A percentile compares a stretch with the other conserved stretches of the same genome.
phyloP scores from a whole-genome alignment of 30 jellyfish, hydroid and myxozoan species.

The Aurelia sp. region DNA sequence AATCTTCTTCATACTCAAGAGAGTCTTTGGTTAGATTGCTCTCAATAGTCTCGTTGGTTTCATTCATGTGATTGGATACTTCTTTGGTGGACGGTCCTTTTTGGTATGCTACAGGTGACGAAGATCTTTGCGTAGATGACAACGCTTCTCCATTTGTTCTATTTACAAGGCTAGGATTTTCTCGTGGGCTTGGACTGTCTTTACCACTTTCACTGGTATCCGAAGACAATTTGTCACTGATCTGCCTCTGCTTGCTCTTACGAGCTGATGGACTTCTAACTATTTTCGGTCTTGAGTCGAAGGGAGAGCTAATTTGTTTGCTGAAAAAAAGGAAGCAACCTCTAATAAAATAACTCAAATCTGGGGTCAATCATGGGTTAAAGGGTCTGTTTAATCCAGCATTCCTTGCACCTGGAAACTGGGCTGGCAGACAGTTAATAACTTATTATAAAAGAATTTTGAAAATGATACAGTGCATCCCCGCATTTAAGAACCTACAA shows the following conservation, averaged over 20 bases:
- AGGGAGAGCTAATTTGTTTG: slow-evolving; percentile 54
- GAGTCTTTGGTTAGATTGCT: slow-evolving; percentile 24
- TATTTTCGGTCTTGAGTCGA: slow-evolving; percentile 76
- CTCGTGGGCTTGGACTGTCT: slow-evolving; percentile 66
- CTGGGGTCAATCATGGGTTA: neutral
- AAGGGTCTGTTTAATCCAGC: too few species aligned
- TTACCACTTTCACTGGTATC: slow-evolving; percentile 70
- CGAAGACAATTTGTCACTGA: slow-evolving; percentile 44
- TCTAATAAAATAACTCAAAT: neutral
- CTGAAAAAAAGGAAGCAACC: neutral
- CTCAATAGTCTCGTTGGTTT: neutral
- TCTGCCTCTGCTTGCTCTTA: slow-evolving; percentile 32
- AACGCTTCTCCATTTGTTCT: neutral
- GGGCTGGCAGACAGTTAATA: too few species aligned
- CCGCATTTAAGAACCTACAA: too few species aligned
- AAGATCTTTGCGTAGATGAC: too few species aligned
- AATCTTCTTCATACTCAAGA: slow-evolving; percentile 21
- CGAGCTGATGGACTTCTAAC: slow-evolving; percentile 88
- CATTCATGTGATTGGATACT: neutral
- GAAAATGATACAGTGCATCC: too few species aligned
- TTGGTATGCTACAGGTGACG: neutral
- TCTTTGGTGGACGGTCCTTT: neutral
- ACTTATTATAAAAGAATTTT: too few species aligned
- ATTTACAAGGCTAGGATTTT: neutral
- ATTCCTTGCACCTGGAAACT: too few species aligned